Evolutionary conservation across 2,888 invertebrate species (phyloP), one percentile per base, ranked within the genome.

Genomic region (Metalampra italica): DNA sequence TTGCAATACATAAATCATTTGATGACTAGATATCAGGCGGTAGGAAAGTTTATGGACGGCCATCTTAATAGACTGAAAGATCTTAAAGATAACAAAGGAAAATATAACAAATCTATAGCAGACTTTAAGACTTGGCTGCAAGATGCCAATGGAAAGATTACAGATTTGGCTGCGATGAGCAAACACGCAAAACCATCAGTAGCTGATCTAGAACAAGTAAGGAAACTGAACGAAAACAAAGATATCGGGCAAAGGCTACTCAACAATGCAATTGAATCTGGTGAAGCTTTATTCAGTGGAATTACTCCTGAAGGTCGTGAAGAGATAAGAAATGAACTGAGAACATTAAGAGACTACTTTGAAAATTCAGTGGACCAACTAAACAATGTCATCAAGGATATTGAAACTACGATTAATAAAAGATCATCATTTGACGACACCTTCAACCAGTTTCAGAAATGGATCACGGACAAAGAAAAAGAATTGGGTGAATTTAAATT

Each of bases 341-440:
- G 97, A 68, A 90, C 92, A 53, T 87, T 98, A 47, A 91, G 98
- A 56, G 94, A 95, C 66, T 92, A 93, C 55, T 96, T 96, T 67
- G 98, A 98, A 79, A 91, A 94, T 44, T 92, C 97, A 42, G 92
- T 95, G 5, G 97, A 96, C 75, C 94, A 94, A 75, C 93, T 97
- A 0, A 97, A 96, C 72, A 93, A 93, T 12, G 92, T 96, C 1
- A 93, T 96, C 58, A 97, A 97, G 75, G 94, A 94, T 64, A 94
- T 97, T 13, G 98, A 98, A 87, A 95, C 94, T 0, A 94, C 95
- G 37, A 92, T 98, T 54, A 94, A 97, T 73, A 96, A 97, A 64
- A 92, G 97, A 78, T 96, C 96, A 3, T 97, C 97, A 0, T 97
- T 98, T 75, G 97, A 98, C 74, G 97, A 98, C 64, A 97, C 96